A percentile compares a stretch with the other conserved stretches of the same genome.
Evolutionary conservation across 2,113 vertebrate genomes (phyloP).

Genomic region (Albula glossodonta): DNA sequence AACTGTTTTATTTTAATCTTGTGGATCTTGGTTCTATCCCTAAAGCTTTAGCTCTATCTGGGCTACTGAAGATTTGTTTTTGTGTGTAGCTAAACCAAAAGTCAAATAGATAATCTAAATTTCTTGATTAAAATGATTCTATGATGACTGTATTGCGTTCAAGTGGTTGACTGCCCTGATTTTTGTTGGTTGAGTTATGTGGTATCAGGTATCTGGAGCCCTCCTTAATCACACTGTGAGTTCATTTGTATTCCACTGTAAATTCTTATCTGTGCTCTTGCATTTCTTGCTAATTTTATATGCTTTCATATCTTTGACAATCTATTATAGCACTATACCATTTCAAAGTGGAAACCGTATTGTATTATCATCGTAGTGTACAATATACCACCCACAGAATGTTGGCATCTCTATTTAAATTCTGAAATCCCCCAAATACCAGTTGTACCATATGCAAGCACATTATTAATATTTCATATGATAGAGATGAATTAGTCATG

Average conservation of each 20-base stretch:
- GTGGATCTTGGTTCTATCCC: neutral
- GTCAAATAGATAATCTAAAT: neutral
- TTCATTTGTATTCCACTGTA: neutral
- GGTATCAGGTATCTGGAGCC: no score
- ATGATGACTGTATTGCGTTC: neutral
- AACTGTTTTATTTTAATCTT: neutral
- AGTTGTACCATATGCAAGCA: neutral
- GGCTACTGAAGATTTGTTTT: neutral
- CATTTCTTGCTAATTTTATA: neutral
- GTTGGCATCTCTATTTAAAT: neutral
- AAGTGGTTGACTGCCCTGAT: neutral
- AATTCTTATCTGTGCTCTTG: neutral
- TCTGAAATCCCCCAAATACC: neutral
- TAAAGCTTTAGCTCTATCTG: neutral
- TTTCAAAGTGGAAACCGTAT: no score
- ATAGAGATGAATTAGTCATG: constrained; percentile 1
- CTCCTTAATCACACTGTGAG: neutral
- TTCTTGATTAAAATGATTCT: neutral
- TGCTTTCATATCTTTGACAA: neutral
- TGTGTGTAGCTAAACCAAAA: neutral
- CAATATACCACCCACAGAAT: neutral
- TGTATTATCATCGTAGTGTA: no score
- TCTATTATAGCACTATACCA: neutral
- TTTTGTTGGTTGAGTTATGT: neutral
- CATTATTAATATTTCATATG: neutral